phyloP scores from a whole-genome alignment of 2,797 vertebrate species.

The Chromis chromis region DNA sequence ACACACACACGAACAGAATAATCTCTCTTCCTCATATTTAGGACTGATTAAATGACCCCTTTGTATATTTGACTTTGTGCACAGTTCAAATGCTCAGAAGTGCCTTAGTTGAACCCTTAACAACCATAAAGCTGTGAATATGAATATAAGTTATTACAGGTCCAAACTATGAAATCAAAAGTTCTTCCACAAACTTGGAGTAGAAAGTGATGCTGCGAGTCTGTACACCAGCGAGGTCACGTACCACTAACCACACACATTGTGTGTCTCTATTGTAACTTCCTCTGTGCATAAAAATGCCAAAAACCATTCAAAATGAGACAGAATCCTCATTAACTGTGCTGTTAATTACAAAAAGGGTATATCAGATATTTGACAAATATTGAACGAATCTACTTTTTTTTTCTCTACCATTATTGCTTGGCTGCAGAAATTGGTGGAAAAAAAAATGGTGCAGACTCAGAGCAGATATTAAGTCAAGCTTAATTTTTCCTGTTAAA shows the following conservation, averaged over 20 bases:
- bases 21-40: conserved; percentile 59
- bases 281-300: background rate
- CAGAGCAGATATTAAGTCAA: conserved; percentile 19
- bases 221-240: background rate
- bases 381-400: background rate
- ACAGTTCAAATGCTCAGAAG: conserved; percentile 26
- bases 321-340: background rate
- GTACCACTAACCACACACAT: background rate
- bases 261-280: background rate
- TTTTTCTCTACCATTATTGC: background rate
- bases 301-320: background rate
- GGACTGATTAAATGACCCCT: conserved; percentile 51
- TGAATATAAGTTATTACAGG: background rate
- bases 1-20: conserved; percentile 2
- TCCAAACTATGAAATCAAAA: background rate
- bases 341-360: background rate
- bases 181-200: background rate
- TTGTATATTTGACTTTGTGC: conserved; percentile 45
- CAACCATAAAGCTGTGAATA: background rate
- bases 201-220: background rate
- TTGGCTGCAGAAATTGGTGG: conserved; percentile 27
- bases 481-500: background rate
- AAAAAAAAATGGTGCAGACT: background rate
- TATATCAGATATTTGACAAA: conserved; percentile 4
- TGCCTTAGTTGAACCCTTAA: background rate